Conservation (phyloP, 1,140 invertebrate genomes). For the Zaprionus capensis region DNA sequence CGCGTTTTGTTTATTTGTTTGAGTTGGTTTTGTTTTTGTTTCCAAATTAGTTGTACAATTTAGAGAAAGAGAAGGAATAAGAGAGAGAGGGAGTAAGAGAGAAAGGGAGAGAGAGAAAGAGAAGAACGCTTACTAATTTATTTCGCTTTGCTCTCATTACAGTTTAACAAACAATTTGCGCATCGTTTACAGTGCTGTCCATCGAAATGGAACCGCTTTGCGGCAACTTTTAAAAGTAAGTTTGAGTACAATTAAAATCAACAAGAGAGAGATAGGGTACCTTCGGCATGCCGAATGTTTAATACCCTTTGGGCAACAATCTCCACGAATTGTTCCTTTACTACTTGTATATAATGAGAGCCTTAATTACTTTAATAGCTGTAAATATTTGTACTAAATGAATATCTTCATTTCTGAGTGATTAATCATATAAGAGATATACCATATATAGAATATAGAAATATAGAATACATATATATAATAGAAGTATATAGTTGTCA, state of each 20-base stretch:
- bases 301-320: too few relatives aligned
- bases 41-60: conserved; percentile 67
- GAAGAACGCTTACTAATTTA: conserved; percentile 59
- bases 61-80: too few relatives aligned
- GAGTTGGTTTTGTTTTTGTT: conserved; percentile 42
- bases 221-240: conserved; percentile 62
- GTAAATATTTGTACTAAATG: too few relatives aligned
- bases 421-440: too few relatives aligned
- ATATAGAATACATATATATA: too few relatives aligned
- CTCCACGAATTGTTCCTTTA: too few relatives aligned
- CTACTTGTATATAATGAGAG: too few relatives aligned
- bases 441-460: too few relatives aligned
- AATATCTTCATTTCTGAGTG: too few relatives aligned
- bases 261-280: not conserved
- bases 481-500: too few relatives aligned
- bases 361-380: too few relatives aligned
- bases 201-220: conserved; percentile 49
- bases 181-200: conserved; percentile 22
- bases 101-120: not conserved
- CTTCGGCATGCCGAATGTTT: too few relatives aligned
- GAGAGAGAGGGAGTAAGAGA: not conserved
- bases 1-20: conserved; percentile 64
- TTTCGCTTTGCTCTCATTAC: conserved; percentile 67
- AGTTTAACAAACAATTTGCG: conserved; percentile 65
- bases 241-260: conserved; percentile 9